Conservation (phyloP, 2,113 vertebrate species). For the Epinephelus lanceolatus region DNA sequence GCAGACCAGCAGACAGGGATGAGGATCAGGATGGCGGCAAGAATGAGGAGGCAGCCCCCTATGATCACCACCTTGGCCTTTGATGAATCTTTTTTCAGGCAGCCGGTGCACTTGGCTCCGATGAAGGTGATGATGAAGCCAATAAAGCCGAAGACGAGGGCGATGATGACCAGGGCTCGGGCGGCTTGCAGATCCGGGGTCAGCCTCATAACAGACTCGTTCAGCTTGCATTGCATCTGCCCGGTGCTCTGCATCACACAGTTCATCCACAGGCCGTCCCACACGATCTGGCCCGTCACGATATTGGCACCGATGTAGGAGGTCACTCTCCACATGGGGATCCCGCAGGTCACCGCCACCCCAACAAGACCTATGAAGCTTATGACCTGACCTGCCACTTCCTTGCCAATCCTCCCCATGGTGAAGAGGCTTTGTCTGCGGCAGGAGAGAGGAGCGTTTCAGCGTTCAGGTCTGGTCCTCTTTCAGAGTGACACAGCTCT, state of each 20-base stretch:
- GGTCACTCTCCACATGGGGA: slow-evolving; percentile 95
- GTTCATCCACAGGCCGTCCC: slow-evolving; percentile 98
- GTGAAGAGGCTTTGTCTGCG: slow-evolving; percentile 35
- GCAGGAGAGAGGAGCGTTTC: slow-evolving; percentile 22
- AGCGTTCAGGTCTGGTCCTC: slow-evolving; percentile 11
- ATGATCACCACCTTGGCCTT: slow-evolving; percentile 79
- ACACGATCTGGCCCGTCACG: slow-evolving; percentile 84
- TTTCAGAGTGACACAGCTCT: slow-evolving; percentile 15
- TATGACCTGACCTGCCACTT: slow-evolving; percentile 88
- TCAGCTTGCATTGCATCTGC: slow-evolving; percentile 91
- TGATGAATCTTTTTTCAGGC: slow-evolving; percentile 73
- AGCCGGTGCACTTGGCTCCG: slow-evolving; percentile 80
- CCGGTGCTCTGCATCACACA: slow-evolving; percentile 96
- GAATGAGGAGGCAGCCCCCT: slow-evolving; percentile 75
- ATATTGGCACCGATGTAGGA: slow-evolving; percentile 92
- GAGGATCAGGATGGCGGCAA: slow-evolving; percentile 71
- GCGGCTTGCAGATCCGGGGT: slow-evolving; percentile 90
- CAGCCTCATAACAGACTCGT: slow-evolving; percentile 88
- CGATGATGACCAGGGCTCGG: slow-evolving; percentile 84
- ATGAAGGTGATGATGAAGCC: slow-evolving; percentile 79
- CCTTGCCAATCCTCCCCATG: slow-evolving; percentile 83
- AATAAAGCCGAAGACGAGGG: slow-evolving; percentile 74
- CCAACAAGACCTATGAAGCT: slow-evolving; percentile 90
- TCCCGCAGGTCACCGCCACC: slow-evolving; percentile 84
- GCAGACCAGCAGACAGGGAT: slow-evolving; percentile 85